Evolutionary conservation across 2,797 vertebrate species (phyloP).

Genomic region (Mustela erminea): DNA sequence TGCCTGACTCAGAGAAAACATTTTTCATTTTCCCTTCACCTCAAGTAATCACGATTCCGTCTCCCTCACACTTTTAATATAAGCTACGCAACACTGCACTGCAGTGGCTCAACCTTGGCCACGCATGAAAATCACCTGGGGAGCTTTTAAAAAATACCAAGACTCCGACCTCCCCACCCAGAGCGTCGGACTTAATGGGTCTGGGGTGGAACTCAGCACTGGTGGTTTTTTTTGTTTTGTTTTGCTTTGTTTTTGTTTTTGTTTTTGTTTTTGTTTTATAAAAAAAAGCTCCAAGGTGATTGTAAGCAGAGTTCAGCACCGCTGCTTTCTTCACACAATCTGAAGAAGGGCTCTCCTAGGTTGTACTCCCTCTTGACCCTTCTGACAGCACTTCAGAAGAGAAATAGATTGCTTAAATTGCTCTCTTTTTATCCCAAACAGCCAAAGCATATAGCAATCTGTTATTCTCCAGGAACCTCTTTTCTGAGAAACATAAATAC

Average conservation of each 20-base stretch:
- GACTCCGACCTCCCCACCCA: not conserved
- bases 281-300: conserved; percentile 35
- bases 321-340: not conserved
- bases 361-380: conserved; percentile 61
- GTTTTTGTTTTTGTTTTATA: no score
- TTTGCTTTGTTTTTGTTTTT: no score
- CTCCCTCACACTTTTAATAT: not conserved
- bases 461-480: conserved; percentile 77
- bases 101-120: not conserved
- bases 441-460: conserved; percentile 70
- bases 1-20: not conserved
- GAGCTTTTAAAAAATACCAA: conserved; percentile 46
- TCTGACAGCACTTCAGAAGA: conserved; percentile 70
- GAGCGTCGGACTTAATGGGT: not conserved
- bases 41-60: not conserved
- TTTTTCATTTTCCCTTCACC: not conserved
- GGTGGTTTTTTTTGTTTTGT: no score
- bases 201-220: not conserved
- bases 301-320: conserved; percentile 13
- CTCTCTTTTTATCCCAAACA: conserved; percentile 67
- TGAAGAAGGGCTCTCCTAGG: conserved; percentile 25
- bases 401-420: conserved; percentile 66
- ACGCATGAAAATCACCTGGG: not conserved
- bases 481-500: conserved; percentile 82
- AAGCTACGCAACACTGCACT: not conserved